Evolutionary conservation across 2,797 vertebrate genomes (phyloP).

Genomic region (Triplophysa yarkandensis): DNA sequence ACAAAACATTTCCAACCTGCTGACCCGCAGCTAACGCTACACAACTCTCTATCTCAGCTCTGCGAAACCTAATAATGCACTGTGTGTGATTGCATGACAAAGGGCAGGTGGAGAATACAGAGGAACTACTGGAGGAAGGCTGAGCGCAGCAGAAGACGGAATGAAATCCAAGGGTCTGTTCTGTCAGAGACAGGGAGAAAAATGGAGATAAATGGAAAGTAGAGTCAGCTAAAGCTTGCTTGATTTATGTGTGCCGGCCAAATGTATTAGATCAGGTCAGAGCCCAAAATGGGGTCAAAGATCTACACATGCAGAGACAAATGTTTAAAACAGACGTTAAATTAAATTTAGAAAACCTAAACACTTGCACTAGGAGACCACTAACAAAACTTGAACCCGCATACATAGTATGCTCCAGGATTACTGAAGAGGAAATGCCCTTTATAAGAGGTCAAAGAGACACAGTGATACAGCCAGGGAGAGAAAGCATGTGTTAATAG

Average conservation of each 20-base stretch:
- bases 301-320: slow-evolving; percentile 11
- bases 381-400: slow-evolving; percentile 32
- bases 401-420: slow-evolving; percentile 1
- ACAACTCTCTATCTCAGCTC: slow-evolving; percentile 23
- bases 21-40: slow-evolving; percentile 32
- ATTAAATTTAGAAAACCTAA: not conserved
- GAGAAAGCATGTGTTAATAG: slow-evolving; percentile 26
- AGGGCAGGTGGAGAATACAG: slow-evolving; percentile 38
- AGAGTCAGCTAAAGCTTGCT: slow-evolving; percentile 34
- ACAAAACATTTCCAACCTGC: slow-evolving; percentile 32
- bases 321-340: slow-evolving; percentile 6
- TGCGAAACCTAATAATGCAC: slow-evolving; percentile 33
- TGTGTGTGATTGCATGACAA: slow-evolving; percentile 28
- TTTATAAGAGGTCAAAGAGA: slow-evolving; percentile 30
- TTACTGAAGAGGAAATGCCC: slow-evolving; percentile 33
- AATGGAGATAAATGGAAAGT: slow-evolving; percentile 14
- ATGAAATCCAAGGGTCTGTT: slow-evolving; percentile 40
- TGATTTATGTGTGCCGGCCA: slow-evolving; percentile 45
- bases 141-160: slow-evolving; percentile 46
- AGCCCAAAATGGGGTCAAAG: slow-evolving; percentile 7
- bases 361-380: not conserved
- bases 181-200: slow-evolving; percentile 33
- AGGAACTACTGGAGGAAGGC: slow-evolving; percentile 6
- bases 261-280: slow-evolving; percentile 40
- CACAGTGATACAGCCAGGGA: slow-evolving; percentile 18